Evolutionary conservation across 2,888 invertebrate genomes (phyloP), one percentile per base, ranked within the genome.

Genomic region (Pseudoips prasinana): DNA sequence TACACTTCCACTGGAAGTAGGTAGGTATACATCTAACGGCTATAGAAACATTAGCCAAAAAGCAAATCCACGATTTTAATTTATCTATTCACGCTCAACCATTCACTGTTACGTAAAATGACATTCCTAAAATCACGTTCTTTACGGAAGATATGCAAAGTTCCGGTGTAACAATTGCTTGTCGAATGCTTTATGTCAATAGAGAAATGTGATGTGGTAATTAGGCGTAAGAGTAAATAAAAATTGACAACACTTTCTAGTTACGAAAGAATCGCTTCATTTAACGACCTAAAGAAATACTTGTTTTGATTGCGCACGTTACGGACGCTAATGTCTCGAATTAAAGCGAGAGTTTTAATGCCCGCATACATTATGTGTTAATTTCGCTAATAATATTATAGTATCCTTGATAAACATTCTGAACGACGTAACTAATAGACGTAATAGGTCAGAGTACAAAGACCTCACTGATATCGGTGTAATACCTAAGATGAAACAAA

Each of bases 261-360:
- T 83, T 83, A 77, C 80, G 75, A 82, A 79, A 84, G 73, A 77
- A 57, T 58, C 68, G 74, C 72, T 76, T 72, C 73, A 78, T 66
- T 72, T 74, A 78, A 73, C 73, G 64, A 69, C 58, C 65, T 74
- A 71, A 72, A 67, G 63, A 73, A 72, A 63, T 72, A 67, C 57
- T 68, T 59, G 66, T 66, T 74, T 70, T 70, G 66, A 76, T 79
- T 74, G 50, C 62, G 60, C 49, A 51, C 47, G 66, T 57, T 52
- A 57, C 43, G 49, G 53, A 38, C 61, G 47, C 45, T 71, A 68
- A 70, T 70, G 66, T 49, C 60, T 50, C 58, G 48, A 61, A 73
- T 75, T 73, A 73, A 33, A 51, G 68, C 60, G 68, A 74, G 65
- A 73, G 73, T 68, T 65, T 55, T 53, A 58, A 25, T 47, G 33